A percentile compares a stretch with the other conserved stretches of the same genome.
phyloP scores from a whole-genome alignment of 1,140 invertebrate genomes.

The Diachasma alloeum region DNA sequence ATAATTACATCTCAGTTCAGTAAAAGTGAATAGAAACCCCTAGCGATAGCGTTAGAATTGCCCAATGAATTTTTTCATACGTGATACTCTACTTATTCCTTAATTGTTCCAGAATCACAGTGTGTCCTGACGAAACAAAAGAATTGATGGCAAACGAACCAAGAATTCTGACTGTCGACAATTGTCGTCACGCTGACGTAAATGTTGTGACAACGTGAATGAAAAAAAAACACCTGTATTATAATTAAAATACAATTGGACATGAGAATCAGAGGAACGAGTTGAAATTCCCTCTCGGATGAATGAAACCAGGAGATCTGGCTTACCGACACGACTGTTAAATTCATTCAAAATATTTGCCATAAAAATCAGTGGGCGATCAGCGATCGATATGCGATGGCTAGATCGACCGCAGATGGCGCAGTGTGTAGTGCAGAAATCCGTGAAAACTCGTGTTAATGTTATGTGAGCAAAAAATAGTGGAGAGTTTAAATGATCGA shows the following conservation, averaged over 20 bases:
- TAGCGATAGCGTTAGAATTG: too few species aligned
- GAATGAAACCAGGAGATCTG: not conserved
- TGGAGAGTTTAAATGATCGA: not conserved
- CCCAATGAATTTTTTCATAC: too few species aligned
- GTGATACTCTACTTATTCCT: not conserved
- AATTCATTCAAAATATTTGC: not conserved
- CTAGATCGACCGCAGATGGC: not conserved
- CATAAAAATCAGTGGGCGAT: not conserved
- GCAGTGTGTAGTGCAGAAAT: not conserved
- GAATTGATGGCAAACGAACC: conserved; percentile 17
- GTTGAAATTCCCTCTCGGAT: not conserved
- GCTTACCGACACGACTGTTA: not conserved
- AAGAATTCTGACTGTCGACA: conserved; percentile 51
- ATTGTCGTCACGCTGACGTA: conserved; percentile 44
- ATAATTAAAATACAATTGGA: not conserved
- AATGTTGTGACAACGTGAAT: conserved; percentile 51
- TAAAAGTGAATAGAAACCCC: too few species aligned
- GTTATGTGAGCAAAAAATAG: not conserved
- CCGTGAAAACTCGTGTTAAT: not conserved
- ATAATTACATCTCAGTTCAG: too few species aligned
- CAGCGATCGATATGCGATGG: not conserved
- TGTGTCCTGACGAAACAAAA: conserved; percentile 51
- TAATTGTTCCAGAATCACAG: conserved; percentile 55
- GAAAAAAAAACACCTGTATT: not conserved
- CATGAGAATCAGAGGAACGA: not conserved